Base-by-base conservation (phyloP, 1,140 invertebrate genomes). In the Brachionus plicatilis region DNA sequence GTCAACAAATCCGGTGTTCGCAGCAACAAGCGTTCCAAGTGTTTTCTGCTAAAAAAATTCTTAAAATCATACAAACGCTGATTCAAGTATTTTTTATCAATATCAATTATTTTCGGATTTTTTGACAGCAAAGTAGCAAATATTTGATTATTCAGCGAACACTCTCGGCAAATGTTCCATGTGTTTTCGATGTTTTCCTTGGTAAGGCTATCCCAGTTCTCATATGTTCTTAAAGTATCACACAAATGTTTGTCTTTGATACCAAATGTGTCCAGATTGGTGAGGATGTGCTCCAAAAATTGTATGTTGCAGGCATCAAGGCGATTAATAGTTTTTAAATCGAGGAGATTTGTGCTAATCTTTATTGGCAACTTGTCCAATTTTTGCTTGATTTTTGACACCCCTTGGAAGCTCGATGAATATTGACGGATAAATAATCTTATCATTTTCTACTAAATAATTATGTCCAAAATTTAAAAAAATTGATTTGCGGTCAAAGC, bases 1-100 rank as follows among this genome's bases (percentile, higher is more conserved):
- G 85, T 79, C n/a, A 88, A 43, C 14, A 88, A 27, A 14, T 78
- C 14, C 11, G 87, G 87, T 12, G 33, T 29, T 8, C 79, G 33
- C 2, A 68, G 3, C 14, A 82, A 68, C 3, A 68, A 8, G 0
- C 50, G 7, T 14, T 60, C 79, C 9, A 82, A 27, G 27, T 82
- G 27, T 24, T 65, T 82, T 33, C 33, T 37, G 12, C 53, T 65
- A 47, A 82, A 82, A 68, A 82, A 68, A 14, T 65, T 29, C 41
- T 82, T 82, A 12, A 82, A 82, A 9, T 82, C 79, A 9, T 65
- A 20, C 43, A 82, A 82, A 27, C 79, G 50, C 24, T 43, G 6
- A n/a, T 65, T 7, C 4, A 82, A 65, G 43, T 20, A 20, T 47
- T 68, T 60, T 68, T 82, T 68, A 47, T 82, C 79, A 24, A 65